These are phyloP conservation scores for Homalodisca vitripennis DNA, from an alignment of 1,140 invertebrate species.

Conservation along the genomic window DNA sequence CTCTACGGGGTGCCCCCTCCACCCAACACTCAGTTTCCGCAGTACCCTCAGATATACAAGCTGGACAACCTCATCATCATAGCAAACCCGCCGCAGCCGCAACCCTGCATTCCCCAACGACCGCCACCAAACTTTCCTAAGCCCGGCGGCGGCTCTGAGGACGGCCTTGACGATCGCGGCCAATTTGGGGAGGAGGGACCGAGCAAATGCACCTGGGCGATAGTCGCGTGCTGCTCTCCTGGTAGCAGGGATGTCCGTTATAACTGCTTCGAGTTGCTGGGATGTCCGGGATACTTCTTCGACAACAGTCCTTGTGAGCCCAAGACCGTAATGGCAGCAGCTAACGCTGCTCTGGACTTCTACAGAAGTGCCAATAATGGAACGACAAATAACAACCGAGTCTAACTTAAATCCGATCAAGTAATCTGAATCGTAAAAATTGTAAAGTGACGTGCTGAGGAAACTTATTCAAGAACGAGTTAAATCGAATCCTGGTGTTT, in stretches of 20 bases:
- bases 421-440: too few relatives aligned
- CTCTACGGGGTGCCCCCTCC: background rate
- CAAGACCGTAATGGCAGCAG: conserved; percentile 52
- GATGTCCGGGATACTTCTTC: conserved; percentile 63
- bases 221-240: conserved; percentile 62
- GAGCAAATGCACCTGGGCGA: conserved; percentile 61
- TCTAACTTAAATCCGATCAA: too few relatives aligned
- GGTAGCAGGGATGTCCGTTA: conserved; percentile 48
- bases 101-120: background rate
- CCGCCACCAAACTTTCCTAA: background rate
- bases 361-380: conserved; percentile 41
- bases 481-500: too few relatives aligned
- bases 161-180: conserved; percentile 7
- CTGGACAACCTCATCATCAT: conserved; percentile 10
- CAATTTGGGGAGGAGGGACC: conserved; percentile 45
- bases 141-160: background rate
- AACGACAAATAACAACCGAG: too few relatives aligned
- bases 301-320: conserved; percentile 59
- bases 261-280: conserved; percentile 62
- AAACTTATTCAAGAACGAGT: too few relatives aligned
- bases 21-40: background rate
- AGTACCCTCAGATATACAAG: conserved; percentile 13
- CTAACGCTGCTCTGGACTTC: conserved; percentile 50
- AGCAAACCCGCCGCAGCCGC: background rate
- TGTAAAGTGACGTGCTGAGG: too few relatives aligned